Evolutionary conservation across 1,140 invertebrate genomes (phyloP).

Genomic region (Nasonia vitripennis): DNA sequence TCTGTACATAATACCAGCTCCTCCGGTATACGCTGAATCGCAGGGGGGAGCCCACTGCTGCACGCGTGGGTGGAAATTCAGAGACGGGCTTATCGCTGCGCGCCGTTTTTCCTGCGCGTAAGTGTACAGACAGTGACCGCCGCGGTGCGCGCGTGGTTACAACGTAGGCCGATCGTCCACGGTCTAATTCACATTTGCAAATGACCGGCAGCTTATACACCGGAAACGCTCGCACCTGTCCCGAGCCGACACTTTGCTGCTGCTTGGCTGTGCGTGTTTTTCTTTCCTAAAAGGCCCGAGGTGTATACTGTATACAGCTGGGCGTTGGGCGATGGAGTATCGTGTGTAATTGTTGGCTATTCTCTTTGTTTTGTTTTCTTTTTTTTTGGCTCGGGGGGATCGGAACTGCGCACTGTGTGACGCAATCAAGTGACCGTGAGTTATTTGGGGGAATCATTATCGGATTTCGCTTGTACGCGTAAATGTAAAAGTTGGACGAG

Average conservation of each 20-base stretch:
- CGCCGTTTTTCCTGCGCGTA: not conserved
- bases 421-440: no score
- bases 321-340: not conserved
- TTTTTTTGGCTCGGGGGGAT: not conserved
- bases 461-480: no score
- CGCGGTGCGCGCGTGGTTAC: not conserved
- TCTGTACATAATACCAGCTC: not conserved
- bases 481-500: no score
- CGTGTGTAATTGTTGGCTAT: not conserved
- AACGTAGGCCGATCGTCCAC: constrained; percentile 43
- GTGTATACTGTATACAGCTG: not conserved
- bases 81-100: constrained; percentile 22
- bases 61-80: constrained; percentile 48
- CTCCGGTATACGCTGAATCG: no score
- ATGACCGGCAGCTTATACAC: constrained; percentile 20
- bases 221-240: constrained; percentile 47
- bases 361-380: not conserved
- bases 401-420: no score
- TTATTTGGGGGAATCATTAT: no score
- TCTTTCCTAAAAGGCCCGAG: not conserved
- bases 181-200: constrained; percentile 54
- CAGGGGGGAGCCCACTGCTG: not conserved
- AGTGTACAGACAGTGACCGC: no score
- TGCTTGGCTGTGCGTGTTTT: not conserved
- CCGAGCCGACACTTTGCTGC: not conserved